A percentile compares a stretch with the other conserved stretches of the same genome.
Evolutionary conservation across 2,113 vertebrate species (phyloP).

Genomic region (Dicrurus megarhynchus): DNA sequence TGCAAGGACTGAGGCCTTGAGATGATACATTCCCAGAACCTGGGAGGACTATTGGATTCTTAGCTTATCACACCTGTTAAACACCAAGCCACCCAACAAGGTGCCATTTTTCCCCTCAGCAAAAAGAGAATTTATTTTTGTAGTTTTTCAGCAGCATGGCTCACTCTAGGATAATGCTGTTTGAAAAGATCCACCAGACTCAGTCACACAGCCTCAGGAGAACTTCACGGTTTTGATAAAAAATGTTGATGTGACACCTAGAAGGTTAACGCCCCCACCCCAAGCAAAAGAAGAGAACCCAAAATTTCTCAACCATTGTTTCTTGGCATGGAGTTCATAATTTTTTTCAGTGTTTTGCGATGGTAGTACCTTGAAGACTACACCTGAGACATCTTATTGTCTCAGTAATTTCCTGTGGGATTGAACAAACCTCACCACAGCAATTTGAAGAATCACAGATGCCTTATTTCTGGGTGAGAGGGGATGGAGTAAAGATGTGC

Average conservation of each 20-base stretch:
- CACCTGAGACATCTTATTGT: not conserved
- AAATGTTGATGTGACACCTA: not conserved
- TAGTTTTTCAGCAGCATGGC: not conserved
- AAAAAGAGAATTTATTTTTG: not conserved
- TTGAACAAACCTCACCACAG: not conserved
- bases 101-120: not conserved
- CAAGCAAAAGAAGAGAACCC: not conserved
- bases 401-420: not conserved
- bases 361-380: not conserved
- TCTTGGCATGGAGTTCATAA: not conserved
- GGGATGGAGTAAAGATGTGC: not conserved
- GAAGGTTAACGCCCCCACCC: rapidly evolving
- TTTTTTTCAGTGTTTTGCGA: not conserved
- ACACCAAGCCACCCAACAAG: not conserved
- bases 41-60: not conserved
- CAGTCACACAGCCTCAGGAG: not conserved
- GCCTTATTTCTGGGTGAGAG: not conserved
- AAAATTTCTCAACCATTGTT: not conserved
- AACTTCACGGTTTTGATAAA: not conserved
- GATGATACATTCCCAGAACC: not conserved
- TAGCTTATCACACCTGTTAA: not conserved
- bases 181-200: not conserved
- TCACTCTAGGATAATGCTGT: not conserved
- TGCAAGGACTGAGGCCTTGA: not conserved
- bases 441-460: not conserved